A percentile compares a stretch with the other conserved stretches of the same genome.
Conservation (phyloP, 2,797 vertebrate species). For the Cyprinella venusta region DNA sequence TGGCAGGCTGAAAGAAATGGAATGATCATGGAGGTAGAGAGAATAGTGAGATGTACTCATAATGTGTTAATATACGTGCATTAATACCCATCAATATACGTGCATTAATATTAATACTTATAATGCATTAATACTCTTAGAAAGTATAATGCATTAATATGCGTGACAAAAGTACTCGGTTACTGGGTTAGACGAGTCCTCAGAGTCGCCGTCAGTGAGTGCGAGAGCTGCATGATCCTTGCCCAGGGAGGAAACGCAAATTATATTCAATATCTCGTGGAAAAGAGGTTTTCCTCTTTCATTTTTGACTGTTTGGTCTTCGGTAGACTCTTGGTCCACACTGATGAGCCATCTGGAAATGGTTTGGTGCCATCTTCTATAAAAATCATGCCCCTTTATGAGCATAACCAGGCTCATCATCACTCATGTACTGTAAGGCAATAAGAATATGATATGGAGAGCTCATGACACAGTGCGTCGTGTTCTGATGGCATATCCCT, state of each 20-base stretch:
- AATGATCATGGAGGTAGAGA: slow-evolving; percentile 75
- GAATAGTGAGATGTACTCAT: slow-evolving; percentile 22
- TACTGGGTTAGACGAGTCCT: too few species aligned
- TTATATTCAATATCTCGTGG: too few species aligned
- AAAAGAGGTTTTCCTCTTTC: neutral
- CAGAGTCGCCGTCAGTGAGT: too few species aligned
- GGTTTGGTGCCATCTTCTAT: slow-evolving; percentile 62
- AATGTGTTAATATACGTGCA: too few species aligned
- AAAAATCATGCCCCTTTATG: slow-evolving; percentile 58
- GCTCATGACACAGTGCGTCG: slow-evolving; percentile 15
- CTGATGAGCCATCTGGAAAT: slow-evolving; percentile 66
- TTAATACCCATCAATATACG: too few species aligned
- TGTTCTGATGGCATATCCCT: slow-evolving; percentile 36
- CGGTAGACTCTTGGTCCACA: slow-evolving; percentile 47
- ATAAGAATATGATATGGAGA: slow-evolving; percentile 44
- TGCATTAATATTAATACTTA: neutral
- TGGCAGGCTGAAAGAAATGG: slow-evolving; percentile 80
- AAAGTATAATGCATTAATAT: neutral
- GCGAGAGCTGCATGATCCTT: too few species aligned
- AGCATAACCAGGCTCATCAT: slow-evolving; percentile 55
- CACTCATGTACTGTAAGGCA: slow-evolving; percentile 47
- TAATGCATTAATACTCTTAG: neutral
- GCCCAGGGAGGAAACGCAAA: too few species aligned
- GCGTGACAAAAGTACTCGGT: neutral
- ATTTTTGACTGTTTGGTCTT: slow-evolving; percentile 44